Percentiles rank a stretch among this genome's conserved stretches.
Conservation (phyloP, 2,797 vertebrate species). For the Poeciliopsis presidionis region DNA sequence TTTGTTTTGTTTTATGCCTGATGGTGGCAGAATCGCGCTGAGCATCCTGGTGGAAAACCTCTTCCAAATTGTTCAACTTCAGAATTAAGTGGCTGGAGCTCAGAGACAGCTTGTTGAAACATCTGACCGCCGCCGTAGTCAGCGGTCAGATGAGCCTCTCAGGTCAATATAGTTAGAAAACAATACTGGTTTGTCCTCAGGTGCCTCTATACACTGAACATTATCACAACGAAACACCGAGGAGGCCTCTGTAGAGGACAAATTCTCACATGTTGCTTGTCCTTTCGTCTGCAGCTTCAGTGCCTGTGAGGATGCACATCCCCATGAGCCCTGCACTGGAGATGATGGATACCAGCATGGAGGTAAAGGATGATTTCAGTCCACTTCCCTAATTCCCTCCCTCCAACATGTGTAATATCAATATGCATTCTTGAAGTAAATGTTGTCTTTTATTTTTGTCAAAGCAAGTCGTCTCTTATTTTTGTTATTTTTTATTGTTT, state of each 20-base stretch:
- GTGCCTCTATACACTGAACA: background rate
- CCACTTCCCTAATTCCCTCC: background rate
- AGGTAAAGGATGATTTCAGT: conserved; percentile 29
- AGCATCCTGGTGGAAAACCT: background rate
- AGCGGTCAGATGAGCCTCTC: background rate
- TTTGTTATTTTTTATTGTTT: background rate
- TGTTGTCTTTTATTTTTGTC: conserved; percentile 2
- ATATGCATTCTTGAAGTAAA: background rate
- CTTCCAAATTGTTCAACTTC: background rate
- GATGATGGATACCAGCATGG: background rate
- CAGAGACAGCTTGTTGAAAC: too few species aligned
- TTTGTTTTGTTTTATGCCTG: background rate
- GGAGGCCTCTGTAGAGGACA: background rate
- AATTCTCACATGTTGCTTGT: background rate
- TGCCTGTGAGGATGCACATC: conserved; percentile 63
- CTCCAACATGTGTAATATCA: background rate
- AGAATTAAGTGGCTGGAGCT: background rate
- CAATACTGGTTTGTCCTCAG: background rate
- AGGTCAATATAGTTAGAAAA: background rate
- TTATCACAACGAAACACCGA: background rate
- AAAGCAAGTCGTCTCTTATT: background rate
- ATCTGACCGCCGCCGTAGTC: background rate
- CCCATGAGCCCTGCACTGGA: conserved; percentile 55
- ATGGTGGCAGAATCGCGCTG: background rate
- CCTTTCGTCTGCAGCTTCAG: conserved; percentile 30